Base-by-base conservation (phyloP, 2,113 vertebrate species). In the Eretmodus cyanostictus region DNA sequence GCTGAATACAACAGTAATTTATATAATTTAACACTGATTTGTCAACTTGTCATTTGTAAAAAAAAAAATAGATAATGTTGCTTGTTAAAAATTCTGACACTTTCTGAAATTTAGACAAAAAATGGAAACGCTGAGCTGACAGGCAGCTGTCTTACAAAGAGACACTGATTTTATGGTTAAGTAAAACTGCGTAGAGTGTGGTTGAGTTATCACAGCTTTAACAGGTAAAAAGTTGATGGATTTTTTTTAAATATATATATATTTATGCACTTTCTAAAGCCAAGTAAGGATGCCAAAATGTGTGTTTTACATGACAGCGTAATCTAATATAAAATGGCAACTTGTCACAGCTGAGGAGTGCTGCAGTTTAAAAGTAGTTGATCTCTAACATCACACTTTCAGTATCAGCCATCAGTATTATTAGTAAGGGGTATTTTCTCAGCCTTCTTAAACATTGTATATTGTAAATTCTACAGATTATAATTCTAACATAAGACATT, bases 381-480 rank as follows among this genome's bases (percentile, higher is more conserved):
- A 97, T 96, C 97, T 97, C 89, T 91, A 84, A 96, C 97, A 96
- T 97, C 97, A 96, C 95, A 96, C 92, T 95, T 94, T 97, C 98
- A 97, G 96, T 97, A 97, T 92, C 97, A 97, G 97, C 97, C 97
- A 97, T 98, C 97, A 97, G 97, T 98, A 97, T 98, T 98, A 98
- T 93, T 95, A 95, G 91, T 93, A 97, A 97, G 97, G 97, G 97
- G 97, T 98, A 97, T 97, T 97, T 97, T 98, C 97, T 98, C 97
- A 98, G 97, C 97, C 97, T 98, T 98, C 97, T 97, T 98, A 97
- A 96, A 97, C 97, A 97, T 97, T 98, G 98, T 99, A 98, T 97
- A 98, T 96, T 99, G 98, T 99, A 99, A 96, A 99, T 98, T 97
- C 97, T 89, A 97, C 94, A 98, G 96, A 98, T 97, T 99, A 97